Percentiles rank a stretch among this genome's conserved stretches.
phyloP scores from a whole-genome alignment of 2,113 vertebrate species.

The Isurus oxyrinchus region DNA sequence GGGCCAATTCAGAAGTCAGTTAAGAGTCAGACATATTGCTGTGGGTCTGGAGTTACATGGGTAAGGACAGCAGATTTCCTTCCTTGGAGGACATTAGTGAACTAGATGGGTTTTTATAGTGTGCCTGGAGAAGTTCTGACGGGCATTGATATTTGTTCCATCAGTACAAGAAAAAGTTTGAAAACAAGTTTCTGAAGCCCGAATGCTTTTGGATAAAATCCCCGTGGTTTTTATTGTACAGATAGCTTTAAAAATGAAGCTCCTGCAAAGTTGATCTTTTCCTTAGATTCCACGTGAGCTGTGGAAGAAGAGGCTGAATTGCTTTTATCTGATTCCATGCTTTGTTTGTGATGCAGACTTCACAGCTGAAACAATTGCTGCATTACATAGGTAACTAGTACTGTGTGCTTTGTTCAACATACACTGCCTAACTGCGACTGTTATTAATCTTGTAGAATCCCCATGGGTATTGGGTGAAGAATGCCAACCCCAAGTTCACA shows the following conservation, averaged over 20 bases:
- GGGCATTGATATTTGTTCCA: too few species aligned
- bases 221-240: too few species aligned
- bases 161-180: neutral
- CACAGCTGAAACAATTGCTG: neutral
- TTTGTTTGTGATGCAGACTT: neutral
- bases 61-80: too few species aligned
- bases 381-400: too few species aligned
- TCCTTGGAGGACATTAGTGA: too few species aligned
- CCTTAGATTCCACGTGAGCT: neutral
- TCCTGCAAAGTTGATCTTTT: neutral
- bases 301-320: neutral
- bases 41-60: too few species aligned
- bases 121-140: too few species aligned
- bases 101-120: too few species aligned
- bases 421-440: neutral
- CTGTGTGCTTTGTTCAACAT: neutral
- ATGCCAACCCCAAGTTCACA: conserved; percentile 40
- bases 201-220: neutral
- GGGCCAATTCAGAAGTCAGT: too few species aligned
- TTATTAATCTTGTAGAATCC: conserved; percentile 22
- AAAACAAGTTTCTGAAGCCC: neutral
- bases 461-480: conserved; percentile 39
- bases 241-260: neutral
- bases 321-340: neutral
- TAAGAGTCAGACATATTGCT: too few species aligned